A percentile compares a stretch with the other conserved stretches of the same genome.
phyloP scores from a whole-genome alignment of 2,797 vertebrate species.

The Phalanger gymnotis region DNA sequence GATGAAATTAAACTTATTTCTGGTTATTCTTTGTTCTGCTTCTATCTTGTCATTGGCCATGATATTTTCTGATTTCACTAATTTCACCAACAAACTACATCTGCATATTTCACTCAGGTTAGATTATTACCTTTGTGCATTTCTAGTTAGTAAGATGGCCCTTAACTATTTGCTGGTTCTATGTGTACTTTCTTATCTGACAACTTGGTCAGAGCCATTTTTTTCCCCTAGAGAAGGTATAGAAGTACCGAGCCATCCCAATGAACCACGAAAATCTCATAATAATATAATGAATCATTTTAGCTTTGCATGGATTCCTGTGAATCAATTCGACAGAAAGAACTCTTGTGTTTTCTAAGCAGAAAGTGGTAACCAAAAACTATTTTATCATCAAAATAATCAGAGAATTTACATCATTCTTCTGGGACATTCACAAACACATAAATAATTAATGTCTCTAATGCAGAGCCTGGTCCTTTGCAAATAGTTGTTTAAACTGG shows the following conservation, averaged over 20 bases:
- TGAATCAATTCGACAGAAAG: conserved; percentile 54
- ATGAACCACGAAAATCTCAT: conserved; percentile 47
- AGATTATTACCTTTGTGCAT: not conserved
- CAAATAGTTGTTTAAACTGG: conserved; percentile 21
- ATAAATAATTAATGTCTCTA: conserved; percentile 63
- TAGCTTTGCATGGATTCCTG: conserved; percentile 14
- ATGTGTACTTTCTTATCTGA: not conserved
- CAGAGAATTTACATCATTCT: conserved; percentile 36
- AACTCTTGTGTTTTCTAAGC: conserved; percentile 3
- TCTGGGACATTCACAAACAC: conserved; percentile 31
- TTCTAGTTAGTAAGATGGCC: conserved; percentile 15
- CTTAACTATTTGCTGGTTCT: conserved; percentile 13
- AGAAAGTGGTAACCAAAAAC: not conserved
- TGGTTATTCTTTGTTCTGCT: not conserved
- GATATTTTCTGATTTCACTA: conserved; percentile 22
- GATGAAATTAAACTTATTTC: not conserved
- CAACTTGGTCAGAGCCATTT: conserved; percentile 47
- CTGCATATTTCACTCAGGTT: conserved; percentile 49
- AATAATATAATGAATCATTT: conserved; percentile 10
- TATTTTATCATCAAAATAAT: conserved; percentile 54
- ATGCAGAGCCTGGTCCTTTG: conserved; percentile 38
- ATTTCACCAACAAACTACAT: conserved; percentile 36
- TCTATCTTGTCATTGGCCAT: not conserved
- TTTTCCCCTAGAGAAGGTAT: conserved; percentile 56
- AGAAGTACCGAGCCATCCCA: conserved; percentile 54